Base-by-base conservation (phyloP, 2,797 vertebrate genomes). In the Enteromius unitaeniatus region DNA sequence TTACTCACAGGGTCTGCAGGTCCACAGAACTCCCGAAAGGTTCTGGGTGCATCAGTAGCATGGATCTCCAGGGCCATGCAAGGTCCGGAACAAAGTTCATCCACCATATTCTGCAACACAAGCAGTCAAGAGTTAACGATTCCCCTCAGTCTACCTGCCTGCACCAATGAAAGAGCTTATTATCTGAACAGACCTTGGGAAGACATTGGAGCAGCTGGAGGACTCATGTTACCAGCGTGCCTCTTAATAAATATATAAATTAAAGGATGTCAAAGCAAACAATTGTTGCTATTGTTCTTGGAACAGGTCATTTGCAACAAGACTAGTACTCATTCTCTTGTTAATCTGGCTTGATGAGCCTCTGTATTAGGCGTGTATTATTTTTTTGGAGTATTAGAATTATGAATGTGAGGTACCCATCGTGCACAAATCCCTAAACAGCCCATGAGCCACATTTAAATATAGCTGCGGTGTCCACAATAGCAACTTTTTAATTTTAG, bases 1-100 rank as follows among this genome's bases (percentile, higher is more conserved):
- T 78, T 64, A 97, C 97, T 98, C 94, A 99, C 98, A 68, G 98
- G 97, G 90, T 99, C 97, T 9, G 95, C 92, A 21, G 98, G 97
- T 19, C 98, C 97, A 87, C 97, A 99, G 90, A 97, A 96, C 31
- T 97, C 95, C 90, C 98, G 93, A 92, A 99, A 99, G 51, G 92
- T 89, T 92, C 94, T 95, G 3, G 94, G 90, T 77, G 93, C 34
- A 23, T 97, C 92, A 0, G 88, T 85, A 3, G 95, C 94, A 6
- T 91, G 93, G 90, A 99, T 95, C 90, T 99, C 97, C 78, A 99
- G 90, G 31, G 95, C 97, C 91, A 99, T 93, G 77, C 97, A 98
- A 87, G 97, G 95, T 70, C 97, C 97, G 37, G 96, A 96, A 90
- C 94, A 97, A 87, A 98, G 92, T 93, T 98, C 97, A 10, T 93